Evolutionary conservation across 2,888 invertebrate species (phyloP).

Genomic region (Poecilus cupreus): DNA sequence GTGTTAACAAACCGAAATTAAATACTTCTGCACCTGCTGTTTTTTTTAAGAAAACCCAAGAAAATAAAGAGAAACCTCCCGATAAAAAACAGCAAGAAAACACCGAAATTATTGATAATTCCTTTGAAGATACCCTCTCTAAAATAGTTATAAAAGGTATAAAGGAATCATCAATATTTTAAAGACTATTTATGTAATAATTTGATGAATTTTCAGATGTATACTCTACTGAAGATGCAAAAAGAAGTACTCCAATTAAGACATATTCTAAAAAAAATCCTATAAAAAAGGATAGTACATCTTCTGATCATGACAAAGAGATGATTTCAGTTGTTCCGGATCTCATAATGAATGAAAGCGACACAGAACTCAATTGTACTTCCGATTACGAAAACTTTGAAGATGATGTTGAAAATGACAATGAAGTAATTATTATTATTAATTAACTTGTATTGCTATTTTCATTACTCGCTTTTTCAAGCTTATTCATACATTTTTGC

Average conservation of each 20-base stretch:
- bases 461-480: too few relatives aligned
- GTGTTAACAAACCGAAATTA: not conserved
- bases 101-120: not conserved
- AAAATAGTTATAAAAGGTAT: constrained; percentile 27
- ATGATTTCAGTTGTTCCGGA: not conserved
- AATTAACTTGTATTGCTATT: too few relatives aligned
- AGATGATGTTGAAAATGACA: not conserved
- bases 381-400: constrained; percentile 9
- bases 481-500: too few relatives aligned
- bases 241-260: constrained; percentile 21
- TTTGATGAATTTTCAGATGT: constrained; percentile 7
- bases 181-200: not conserved
- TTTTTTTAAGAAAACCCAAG: not conserved
- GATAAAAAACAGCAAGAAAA: not conserved
- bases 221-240: not conserved
- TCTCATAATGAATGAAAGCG: constrained; percentile 29
- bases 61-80: not conserved
- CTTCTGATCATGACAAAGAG: not conserved
- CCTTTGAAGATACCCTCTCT: not conserved
- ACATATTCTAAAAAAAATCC: constrained; percentile 8
- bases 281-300: not conserved
- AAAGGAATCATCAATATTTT: too few relatives aligned
- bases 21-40: not conserved
- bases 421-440: too few relatives aligned
- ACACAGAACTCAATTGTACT: constrained; percentile 11